A percentile compares a stretch with the other conserved stretches of the same genome.
Evolutionary conservation across 2,797 vertebrate genomes (phyloP).

Genomic region (Bradypodion pumilum): DNA sequence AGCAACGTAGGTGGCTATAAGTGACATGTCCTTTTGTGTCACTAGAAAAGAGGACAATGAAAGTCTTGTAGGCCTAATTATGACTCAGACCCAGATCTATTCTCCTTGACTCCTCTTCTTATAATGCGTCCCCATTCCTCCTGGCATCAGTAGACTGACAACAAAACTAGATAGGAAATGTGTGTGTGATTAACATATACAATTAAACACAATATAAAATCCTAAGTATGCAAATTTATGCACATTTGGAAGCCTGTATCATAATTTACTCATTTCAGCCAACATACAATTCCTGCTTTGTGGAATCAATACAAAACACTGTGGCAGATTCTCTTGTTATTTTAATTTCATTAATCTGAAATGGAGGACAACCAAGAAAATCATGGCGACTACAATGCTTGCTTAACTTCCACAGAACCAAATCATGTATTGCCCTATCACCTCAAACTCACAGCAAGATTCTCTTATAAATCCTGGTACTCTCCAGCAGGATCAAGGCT

Average conservation of each 20-base stretch:
- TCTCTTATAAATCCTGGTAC: no score
- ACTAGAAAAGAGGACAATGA: background rate
- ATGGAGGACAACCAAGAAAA: background rate
- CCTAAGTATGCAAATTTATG: background rate
- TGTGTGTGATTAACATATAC: no score
- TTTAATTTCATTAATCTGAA: background rate
- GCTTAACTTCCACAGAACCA: background rate
- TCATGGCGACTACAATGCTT: background rate
- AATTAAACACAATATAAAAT: no score
- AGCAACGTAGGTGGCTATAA: background rate
- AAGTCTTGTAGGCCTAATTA: background rate
- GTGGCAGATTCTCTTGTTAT: background rate
- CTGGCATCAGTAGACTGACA: background rate
- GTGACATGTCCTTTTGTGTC: background rate
- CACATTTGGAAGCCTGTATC: no score
- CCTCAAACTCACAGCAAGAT: background rate
- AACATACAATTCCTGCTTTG: background rate
- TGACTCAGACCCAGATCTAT: no score
- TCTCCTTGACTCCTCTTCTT: background rate
- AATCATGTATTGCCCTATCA: background rate
- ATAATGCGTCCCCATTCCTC: no score
- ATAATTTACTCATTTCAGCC: background rate
- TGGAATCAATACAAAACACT: background rate
- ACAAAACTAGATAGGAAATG: background rate
- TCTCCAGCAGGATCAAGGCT: no score